Evolutionary conservation across 2,113 vertebrate genomes (phyloP).

Genomic region (Anguilla japonica): DNA sequence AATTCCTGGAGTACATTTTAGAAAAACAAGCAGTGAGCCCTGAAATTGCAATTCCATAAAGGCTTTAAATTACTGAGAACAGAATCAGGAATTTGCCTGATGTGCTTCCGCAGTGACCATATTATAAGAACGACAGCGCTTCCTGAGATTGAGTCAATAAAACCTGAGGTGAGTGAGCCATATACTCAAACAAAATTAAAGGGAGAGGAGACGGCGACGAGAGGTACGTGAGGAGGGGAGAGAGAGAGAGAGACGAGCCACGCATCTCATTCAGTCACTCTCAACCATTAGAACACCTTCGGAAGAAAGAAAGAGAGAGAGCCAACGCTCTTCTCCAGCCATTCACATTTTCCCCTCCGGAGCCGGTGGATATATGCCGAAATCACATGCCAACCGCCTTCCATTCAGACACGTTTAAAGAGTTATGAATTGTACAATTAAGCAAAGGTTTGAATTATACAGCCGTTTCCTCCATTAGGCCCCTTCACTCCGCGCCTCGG

Average conservation of each 20-base stretch:
- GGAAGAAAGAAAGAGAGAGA: conserved; percentile 44
- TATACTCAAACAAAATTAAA: conserved; percentile 98
- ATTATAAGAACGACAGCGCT: conserved; percentile 86
- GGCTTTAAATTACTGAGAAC: conserved; percentile 99
- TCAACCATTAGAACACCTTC: conserved; percentile 54
- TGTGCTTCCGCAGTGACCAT: conserved; percentile 87
- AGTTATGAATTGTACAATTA: conserved; percentile 55
- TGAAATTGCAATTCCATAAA: conserved; percentile 99
- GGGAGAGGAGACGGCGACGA: conserved; percentile 76
- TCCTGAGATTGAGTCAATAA: conserved; percentile 95
- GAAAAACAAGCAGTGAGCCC: conserved; percentile 99
- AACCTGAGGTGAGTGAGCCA: conserved; percentile 91
- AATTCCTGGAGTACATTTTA: conserved; percentile 99
- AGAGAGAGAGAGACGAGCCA: conserved; percentile 47
- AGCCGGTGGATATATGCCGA: conserved; percentile 49
- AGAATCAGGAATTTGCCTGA: conserved; percentile 97
- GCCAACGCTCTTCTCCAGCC: background rate
- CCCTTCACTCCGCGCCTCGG: background rate
- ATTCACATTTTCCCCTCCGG: conserved; percentile 28
- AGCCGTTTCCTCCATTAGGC: conserved; percentile 18
- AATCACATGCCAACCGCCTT: conserved; percentile 37
- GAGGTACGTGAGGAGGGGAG: conserved; percentile 67
- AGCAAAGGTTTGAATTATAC: conserved; percentile 37
- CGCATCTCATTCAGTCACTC: conserved; percentile 59
- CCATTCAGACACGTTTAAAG: conserved; percentile 52